phyloP scores from a whole-genome alignment of 2,113 vertebrate genomes.

The Oryzias javanicus region DNA sequence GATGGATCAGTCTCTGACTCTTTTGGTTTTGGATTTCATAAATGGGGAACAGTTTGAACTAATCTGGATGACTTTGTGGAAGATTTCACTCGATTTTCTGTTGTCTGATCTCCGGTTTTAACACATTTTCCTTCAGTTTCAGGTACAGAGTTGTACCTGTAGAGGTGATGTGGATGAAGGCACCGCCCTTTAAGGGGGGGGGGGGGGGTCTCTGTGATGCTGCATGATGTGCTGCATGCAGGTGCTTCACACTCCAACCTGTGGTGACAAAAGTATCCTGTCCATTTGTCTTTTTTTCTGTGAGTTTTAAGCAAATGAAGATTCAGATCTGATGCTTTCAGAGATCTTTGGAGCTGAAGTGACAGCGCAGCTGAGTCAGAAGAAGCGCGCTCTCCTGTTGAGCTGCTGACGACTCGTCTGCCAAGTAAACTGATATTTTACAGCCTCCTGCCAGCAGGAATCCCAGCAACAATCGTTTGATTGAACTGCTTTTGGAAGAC shows the following conservation, averaged over 20 bases:
- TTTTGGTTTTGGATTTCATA: no score
- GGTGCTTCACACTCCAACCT: slow-evolving; percentile 26
- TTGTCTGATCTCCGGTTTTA: no score
- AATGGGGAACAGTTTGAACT: no score
- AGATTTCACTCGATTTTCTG: no score
- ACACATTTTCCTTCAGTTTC: no score
- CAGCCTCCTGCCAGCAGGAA: slow-evolving; percentile 19
- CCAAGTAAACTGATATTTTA: slow-evolving; percentile 28
- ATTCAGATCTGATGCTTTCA: slow-evolving; percentile 20
- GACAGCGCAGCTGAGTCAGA: slow-evolving; percentile 21
- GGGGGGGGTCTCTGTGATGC: no score
- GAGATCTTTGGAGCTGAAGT: slow-evolving; percentile 29
- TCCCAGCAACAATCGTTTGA: slow-evolving; percentile 7
- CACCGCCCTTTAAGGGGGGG: no score
- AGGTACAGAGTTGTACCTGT: no score
- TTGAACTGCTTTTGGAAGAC: slow-evolving; percentile 9
- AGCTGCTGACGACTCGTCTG: slow-evolving; percentile 29
- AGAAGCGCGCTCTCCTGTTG: slow-evolving; percentile 16
- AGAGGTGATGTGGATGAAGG: no score
- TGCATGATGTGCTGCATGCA: slow-evolving; percentile 5
- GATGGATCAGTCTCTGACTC: no score
- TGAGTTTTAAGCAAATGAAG: slow-evolving; percentile 34
- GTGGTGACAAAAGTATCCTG: slow-evolving; percentile 12
- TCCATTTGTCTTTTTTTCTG: slow-evolving; percentile 1
- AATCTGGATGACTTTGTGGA: no score